phyloP scores from a whole-genome alignment of 1,140 invertebrate species.

The Mizuhopecten yessoensis region DNA sequence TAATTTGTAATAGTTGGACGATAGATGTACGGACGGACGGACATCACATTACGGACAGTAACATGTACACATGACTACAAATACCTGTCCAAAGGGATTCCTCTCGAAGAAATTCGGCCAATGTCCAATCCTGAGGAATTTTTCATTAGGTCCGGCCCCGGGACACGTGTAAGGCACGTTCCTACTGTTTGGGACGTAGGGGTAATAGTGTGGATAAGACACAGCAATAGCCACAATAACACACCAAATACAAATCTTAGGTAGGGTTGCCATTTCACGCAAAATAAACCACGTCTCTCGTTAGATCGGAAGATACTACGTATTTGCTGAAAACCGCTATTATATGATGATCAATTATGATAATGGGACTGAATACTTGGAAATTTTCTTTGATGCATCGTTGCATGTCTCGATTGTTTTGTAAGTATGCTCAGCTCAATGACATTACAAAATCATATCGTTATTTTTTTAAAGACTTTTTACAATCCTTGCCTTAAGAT shows the following conservation, averaged over 20 bases:
- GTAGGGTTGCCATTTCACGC: background rate
- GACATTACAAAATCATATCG: too few relatives aligned
- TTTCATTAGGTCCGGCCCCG: background rate
- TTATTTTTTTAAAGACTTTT: too few relatives aligned
- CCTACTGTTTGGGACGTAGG: background rate
- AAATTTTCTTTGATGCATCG: background rate
- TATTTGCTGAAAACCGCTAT: too few relatives aligned
- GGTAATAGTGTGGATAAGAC: background rate
- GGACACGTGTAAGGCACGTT: conserved; percentile 7
- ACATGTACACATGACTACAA: too few relatives aligned
- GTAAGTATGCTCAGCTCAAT: background rate
- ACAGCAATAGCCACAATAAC: background rate
- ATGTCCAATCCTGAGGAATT: background rate
- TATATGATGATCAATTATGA: background rate
- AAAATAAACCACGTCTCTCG: too few relatives aligned
- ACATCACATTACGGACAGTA: too few relatives aligned
- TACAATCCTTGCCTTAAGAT: too few relatives aligned
- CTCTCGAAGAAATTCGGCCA: conserved; percentile 13
- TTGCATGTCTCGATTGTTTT: background rate
- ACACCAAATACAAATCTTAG: background rate
- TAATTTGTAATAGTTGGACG: too few relatives aligned
- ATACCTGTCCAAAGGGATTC: background rate
- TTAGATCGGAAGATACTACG: too few relatives aligned
- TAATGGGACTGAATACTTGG: background rate
- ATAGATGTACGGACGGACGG: too few relatives aligned